Conservation (phyloP, 2,113 vertebrate species). For the Mobula birostris region DNA sequence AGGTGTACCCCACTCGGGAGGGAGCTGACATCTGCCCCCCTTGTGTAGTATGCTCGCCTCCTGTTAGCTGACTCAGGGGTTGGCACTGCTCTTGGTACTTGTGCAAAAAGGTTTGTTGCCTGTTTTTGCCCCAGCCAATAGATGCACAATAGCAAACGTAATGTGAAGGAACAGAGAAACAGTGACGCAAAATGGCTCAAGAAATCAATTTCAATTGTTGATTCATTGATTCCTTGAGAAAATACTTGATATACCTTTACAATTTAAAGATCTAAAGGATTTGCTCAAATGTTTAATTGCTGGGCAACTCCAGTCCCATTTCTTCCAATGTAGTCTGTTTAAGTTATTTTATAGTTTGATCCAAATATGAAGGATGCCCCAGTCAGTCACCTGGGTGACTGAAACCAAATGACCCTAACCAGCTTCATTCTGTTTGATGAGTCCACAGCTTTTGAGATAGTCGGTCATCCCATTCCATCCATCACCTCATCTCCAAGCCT, state of each 20-base stretch:
- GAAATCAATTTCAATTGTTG: background rate
- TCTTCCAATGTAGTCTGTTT: background rate
- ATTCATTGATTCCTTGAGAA: too few species aligned
- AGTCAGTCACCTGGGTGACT: background rate
- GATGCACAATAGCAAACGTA: background rate
- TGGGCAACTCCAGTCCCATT: background rate
- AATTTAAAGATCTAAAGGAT: background rate
- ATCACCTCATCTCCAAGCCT: background rate
- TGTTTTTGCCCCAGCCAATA: background rate
- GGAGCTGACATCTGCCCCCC: constrained; percentile 31
- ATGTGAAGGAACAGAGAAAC: background rate
- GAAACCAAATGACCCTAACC: background rate
- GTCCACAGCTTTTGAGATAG: background rate
- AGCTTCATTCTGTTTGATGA: background rate
- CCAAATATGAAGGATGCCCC: background rate
- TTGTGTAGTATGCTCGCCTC: background rate
- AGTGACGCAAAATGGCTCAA: too few species aligned
- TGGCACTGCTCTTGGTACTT: background rate
- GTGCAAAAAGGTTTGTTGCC: background rate
- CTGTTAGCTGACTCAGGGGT: constrained; percentile 4
- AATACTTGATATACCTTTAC: background rate
- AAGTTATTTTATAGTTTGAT: background rate
- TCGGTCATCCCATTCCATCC: background rate
- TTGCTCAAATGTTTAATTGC: background rate
- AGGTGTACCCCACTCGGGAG: constrained; percentile 35